A percentile compares a stretch with the other conserved stretches of the same genome.
Conservation (phyloP, 2,888 invertebrate genomes). For the Luffia ferchaultella region DNA sequence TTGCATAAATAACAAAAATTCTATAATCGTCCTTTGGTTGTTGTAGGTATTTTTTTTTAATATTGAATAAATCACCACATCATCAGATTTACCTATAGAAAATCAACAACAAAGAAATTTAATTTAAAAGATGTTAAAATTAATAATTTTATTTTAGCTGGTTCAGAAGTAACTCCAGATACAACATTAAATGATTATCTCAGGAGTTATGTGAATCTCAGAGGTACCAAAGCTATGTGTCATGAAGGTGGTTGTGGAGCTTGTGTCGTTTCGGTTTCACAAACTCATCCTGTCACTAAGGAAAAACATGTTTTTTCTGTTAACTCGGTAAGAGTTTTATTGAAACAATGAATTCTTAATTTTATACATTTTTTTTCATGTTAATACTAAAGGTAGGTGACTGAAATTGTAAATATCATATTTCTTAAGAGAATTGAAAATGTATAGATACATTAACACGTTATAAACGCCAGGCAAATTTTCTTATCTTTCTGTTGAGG, state of each 20-base stretch:
- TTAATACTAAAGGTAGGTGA: too few species aligned
- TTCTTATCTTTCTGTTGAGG: too few species aligned
- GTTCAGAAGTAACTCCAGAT: slow-evolving; percentile 27
- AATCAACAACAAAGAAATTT: not conserved
- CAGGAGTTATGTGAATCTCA: slow-evolving; percentile 51
- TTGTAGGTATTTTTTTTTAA: too few species aligned
- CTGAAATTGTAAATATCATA: too few species aligned
- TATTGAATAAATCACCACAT: not conserved
- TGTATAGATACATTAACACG: too few species aligned
- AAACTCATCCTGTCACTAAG: slow-evolving; percentile 28
- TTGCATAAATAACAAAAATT: too few species aligned
- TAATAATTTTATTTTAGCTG: slow-evolving; percentile 9
- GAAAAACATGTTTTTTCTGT: slow-evolving; percentile 44
- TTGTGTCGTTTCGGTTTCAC: slow-evolving; percentile 45
- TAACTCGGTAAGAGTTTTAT: slow-evolving; percentile 54
- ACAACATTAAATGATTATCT: slow-evolving; percentile 62
- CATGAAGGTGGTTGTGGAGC: slow-evolving; percentile 69
- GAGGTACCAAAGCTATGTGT: slow-evolving; percentile 68
- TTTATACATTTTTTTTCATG: too few species aligned
- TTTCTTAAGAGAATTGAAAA: too few species aligned
- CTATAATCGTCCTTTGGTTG: too few species aligned
- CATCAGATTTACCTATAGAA: not conserved
- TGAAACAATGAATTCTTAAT: too few species aligned
- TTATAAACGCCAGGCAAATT: too few species aligned
- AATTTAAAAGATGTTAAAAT: not conserved